Evolutionary conservation across 2,113 vertebrate species (phyloP).

Genomic region (Gambusia holbrooki): DNA sequence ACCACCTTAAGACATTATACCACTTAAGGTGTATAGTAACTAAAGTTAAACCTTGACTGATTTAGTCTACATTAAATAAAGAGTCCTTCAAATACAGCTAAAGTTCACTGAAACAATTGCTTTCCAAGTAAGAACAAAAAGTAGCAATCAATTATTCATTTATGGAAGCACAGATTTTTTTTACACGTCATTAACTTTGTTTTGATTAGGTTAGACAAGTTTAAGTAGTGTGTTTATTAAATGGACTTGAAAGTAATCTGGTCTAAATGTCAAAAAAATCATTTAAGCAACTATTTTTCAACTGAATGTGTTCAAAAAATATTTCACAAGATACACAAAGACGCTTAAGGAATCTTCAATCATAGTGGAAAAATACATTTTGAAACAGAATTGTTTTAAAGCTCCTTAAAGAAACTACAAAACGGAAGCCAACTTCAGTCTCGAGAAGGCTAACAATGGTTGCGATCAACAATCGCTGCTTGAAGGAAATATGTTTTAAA

Average conservation of each 20-base stretch:
- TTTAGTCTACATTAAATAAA: no score
- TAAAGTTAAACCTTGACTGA: no score
- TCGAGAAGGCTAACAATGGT: conserved; percentile 58
- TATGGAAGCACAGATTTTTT: neutral
- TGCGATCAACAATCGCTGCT: conserved; percentile 2
- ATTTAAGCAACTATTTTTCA: neutral
- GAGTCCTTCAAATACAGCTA: no score
- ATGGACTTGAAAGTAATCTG: neutral
- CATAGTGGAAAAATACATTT: neutral
- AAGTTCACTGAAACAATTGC: no score
- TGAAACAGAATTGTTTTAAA: neutral
- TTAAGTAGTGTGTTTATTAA: neutral
- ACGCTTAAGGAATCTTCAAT: neutral
- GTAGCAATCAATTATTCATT: neutral
- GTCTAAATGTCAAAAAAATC: neutral
- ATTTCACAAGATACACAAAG: no score
- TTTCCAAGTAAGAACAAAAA: no score
- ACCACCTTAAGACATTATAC: no score
- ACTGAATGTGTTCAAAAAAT: no score
- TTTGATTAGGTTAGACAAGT: neutral
- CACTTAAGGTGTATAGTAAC: no score
- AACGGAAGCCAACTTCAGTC: neutral
- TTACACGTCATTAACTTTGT: neutral
- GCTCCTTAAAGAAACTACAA: neutral
- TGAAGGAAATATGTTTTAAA: neutral